Percentiles rank a stretch among this genome's conserved stretches.
These are phyloP conservation scores for Ametastegia equiseti DNA, from an alignment of 2,888 invertebrate genomes.

Conservation along the genomic window DNA sequence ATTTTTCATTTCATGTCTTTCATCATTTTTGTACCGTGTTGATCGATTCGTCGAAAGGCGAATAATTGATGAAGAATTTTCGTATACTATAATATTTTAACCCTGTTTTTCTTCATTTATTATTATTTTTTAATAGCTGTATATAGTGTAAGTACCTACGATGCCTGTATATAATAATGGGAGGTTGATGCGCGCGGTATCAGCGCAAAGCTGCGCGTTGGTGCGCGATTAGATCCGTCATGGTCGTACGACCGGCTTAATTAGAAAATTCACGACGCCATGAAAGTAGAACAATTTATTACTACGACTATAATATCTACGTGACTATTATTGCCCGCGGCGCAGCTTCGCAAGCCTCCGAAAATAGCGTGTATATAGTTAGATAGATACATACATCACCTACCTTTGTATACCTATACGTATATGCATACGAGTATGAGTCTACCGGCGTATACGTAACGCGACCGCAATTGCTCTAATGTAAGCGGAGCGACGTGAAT, in stretches of 20 bases:
- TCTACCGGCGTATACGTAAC: neutral
- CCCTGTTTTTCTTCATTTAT: too few relatives aligned
- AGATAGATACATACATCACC: too few relatives aligned
- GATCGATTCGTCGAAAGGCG: too few relatives aligned
- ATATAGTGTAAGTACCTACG: neutral
- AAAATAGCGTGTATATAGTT: too few relatives aligned
- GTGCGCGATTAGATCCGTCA: constrained; percentile 27
- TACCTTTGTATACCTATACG: too few relatives aligned
- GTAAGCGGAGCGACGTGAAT: neutral
- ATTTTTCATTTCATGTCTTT: neutral
- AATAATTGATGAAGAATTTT: too few relatives aligned
- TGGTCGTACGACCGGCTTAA: constrained; percentile 36
- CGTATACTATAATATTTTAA: too few relatives aligned
- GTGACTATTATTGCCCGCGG: neutral
- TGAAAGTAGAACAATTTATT: constrained; percentile 47
- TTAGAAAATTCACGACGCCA: constrained; percentile 45
- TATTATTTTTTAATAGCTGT: neutral
- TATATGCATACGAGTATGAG: too few relatives aligned
- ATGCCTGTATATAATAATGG: neutral
- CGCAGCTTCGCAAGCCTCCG: neutral
- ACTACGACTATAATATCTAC: too few relatives aligned
- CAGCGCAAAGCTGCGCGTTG: constrained; percentile 14
- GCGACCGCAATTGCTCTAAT: constrained; percentile 11
- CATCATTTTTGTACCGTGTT: neutral
- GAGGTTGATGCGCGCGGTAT: neutral